Evolutionary conservation across 2,113 vertebrate species (phyloP), one percentile per base, ranked within the genome.

Genomic region (Trichechus manatus): DNA sequence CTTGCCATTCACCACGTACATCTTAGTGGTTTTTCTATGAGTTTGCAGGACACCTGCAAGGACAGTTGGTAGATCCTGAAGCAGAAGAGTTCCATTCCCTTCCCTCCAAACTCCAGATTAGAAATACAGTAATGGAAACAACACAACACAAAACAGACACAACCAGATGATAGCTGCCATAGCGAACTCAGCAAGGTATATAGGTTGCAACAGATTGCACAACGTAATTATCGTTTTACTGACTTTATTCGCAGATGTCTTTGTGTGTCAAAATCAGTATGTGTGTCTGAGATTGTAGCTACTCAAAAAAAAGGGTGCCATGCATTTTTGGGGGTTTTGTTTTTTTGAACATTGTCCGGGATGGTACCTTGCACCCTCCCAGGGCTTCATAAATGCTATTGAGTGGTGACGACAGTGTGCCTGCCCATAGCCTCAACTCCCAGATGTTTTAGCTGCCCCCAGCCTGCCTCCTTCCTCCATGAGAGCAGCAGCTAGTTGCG

Each of bases 101-200:
- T 47, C 31, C n/a, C 44, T 36, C 82, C 44, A 42, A n/a, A 81
- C 44, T 44, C 82, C 66, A 56, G 63, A 39, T 84, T 22, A 61
- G 13, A 90, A 47, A 74, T 13, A 53, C 3, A 7, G 6, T 29
- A 27, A 59, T 6, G 64, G 9, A 33, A 63, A 59, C 9, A 13
- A 66, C 87, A 27, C 3, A 3, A 1, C 6, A n/a, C 42, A 20
- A 70, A 75, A 11, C 64, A 11, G 1, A 36, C 19, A 83, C 59
- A 25, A 68, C 29, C 2, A 11, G 44, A 53, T 17, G 64, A 23
- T 6, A 22, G 44, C 59, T 7, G 5, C 31, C 6, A 5, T 27
- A 5, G 19, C 59, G 20, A 81, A 25, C 5, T 19, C 39, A 1
- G 3, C 22, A 0, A 1, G 9, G 9, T n/a, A 17, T 11, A 0